Evolutionary conservation across 2,888 invertebrate genomes (phyloP).

Genomic region (Ormia ochracea): DNA sequence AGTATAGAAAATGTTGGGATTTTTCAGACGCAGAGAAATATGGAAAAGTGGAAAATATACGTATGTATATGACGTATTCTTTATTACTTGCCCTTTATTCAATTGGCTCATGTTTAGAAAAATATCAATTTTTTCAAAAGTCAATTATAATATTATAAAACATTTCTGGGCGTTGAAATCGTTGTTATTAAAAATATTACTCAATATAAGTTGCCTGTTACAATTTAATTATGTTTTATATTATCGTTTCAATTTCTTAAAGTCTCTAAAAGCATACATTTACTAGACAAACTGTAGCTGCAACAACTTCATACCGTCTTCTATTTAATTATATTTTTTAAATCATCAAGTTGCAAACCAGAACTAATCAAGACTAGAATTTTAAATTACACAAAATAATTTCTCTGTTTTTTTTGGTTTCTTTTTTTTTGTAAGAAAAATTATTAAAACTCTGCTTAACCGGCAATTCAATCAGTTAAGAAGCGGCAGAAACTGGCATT

Average conservation of each 20-base stretch:
- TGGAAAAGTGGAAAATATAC: too few species aligned
- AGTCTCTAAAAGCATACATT: neutral
- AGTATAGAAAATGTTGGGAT: too few species aligned
- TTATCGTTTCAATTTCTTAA: neutral
- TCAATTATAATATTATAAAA: too few species aligned
- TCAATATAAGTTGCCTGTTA: too few species aligned
- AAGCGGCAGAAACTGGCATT: slow-evolving; percentile 45
- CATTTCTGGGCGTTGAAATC: too few species aligned
- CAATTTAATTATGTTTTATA: too few species aligned
- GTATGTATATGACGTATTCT: too few species aligned
- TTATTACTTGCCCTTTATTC: too few species aligned
- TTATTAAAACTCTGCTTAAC: slow-evolving; percentile 16
- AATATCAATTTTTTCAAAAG: too few species aligned
- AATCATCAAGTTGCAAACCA: slow-evolving; percentile 19
- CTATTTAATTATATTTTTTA: neutral
- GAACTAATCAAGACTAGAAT: slow-evolving; percentile 38
- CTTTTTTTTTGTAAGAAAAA: neutral
- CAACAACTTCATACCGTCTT: slow-evolving; percentile 1
- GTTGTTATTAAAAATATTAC: too few species aligned
- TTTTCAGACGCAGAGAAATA: too few species aligned
- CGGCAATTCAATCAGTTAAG: slow-evolving; percentile 48
- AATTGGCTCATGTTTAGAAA: too few species aligned
- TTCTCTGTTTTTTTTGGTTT: neutral
- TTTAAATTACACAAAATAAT: slow-evolving; percentile 31
- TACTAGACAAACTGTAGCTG: neutral